Percentiles rank a stretch among this genome's conserved stretches.
These are phyloP conservation scores for Denticeps clupeoides DNA, from an alignment of 2,797 vertebrate genomes.

Conservation along the genomic window DNA sequence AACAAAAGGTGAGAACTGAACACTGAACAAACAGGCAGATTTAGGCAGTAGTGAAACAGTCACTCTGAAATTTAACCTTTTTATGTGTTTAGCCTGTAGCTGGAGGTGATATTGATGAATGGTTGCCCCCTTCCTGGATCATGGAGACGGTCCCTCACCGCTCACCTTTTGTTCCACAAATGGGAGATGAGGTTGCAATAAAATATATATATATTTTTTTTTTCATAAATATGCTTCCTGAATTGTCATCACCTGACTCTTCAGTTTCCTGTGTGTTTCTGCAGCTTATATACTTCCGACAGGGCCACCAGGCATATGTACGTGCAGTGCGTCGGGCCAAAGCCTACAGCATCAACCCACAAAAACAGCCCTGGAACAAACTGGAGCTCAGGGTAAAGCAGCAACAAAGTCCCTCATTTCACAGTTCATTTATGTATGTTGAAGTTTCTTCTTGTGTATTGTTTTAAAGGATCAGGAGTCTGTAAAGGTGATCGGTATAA, in stretches of 20 bases:
- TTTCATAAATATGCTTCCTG: neutral
- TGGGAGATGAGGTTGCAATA: constrained; percentile 84
- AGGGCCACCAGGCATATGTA: constrained; percentile 95
- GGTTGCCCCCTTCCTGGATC: constrained; percentile 89
- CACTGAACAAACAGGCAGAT: too few relatives aligned
- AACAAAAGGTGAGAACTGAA: constrained; percentile 75
- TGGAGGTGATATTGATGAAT: constrained; percentile 77
- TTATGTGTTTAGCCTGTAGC: constrained; percentile 58
- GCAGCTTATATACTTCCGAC: constrained; percentile 93
- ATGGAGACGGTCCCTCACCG: constrained; percentile 82
- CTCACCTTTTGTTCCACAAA: constrained; percentile 94
- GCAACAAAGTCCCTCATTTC: neutral
- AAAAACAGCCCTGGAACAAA: constrained; percentile 98
- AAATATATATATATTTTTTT: too few relatives aligned
- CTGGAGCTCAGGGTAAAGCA: constrained; percentile 87
- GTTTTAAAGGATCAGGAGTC: constrained; percentile 89
- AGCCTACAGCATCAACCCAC: constrained; percentile 86
- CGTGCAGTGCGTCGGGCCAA: constrained; percentile 86
- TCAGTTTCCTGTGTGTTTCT: constrained; percentile 19
- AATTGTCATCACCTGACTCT: neutral
- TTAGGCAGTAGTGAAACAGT: too few relatives aligned
- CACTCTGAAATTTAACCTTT: too few relatives aligned
- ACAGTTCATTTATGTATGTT: neutral
- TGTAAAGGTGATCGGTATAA: constrained; percentile 93
- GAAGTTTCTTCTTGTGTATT: neutral